Evolutionary conservation across 2,113 vertebrate species (phyloP).

Genomic region (Meleagris gallopavo): DNA sequence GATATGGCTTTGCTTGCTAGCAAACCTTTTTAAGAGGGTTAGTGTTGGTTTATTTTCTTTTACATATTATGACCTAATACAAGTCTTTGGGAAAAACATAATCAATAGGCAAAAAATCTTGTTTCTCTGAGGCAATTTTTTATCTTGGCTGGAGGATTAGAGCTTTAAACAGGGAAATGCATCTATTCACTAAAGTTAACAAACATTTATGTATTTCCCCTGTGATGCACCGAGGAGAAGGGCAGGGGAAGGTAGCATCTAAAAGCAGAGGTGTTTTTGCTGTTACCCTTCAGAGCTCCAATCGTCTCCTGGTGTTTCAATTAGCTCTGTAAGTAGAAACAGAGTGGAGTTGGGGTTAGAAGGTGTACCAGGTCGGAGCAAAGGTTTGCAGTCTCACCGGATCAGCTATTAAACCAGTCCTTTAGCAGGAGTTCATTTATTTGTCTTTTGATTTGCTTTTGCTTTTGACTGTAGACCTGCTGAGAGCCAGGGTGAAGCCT

Average conservation of each 20-base stretch:
- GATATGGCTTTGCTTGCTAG: neutral
- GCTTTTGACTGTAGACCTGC: neutral
- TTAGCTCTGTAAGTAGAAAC: neutral
- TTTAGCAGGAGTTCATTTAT: neutral
- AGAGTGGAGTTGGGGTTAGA: slow-evolving; percentile 1
- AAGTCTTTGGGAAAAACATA: neutral
- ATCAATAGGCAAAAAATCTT: neutral
- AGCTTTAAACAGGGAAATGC: neutral
- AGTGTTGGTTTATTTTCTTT: neutral
- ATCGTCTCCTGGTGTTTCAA: neutral
- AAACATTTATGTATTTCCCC: neutral
- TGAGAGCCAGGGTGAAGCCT: neutral
- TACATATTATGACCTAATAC: neutral
- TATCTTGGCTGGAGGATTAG: neutral
- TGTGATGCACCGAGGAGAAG: neutral
- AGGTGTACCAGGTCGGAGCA: neutral
- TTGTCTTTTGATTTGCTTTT: neutral
- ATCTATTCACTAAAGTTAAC: neutral
- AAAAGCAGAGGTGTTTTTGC: neutral
- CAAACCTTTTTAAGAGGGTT: neutral
- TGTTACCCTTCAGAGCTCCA: neutral
- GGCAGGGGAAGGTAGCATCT: neutral
- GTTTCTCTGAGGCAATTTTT: neutral
- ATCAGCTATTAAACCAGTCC: slow-evolving; percentile 4
- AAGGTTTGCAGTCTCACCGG: neutral